Evolutionary conservation across 2,113 vertebrate genomes (phyloP).

Genomic region (Sialia sialis): DNA sequence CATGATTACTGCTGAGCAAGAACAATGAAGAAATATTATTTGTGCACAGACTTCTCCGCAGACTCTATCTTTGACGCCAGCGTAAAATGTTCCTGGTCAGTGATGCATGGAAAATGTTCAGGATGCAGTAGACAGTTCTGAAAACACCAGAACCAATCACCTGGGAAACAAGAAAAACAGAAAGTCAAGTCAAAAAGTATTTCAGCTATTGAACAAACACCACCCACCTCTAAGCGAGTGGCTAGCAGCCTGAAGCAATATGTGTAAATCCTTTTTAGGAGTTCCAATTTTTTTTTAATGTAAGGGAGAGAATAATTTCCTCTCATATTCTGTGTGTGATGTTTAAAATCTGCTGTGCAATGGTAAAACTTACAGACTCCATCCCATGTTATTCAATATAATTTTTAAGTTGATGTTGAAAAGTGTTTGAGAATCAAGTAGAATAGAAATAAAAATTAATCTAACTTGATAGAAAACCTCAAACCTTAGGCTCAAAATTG

Average conservation of each 20-base stretch:
- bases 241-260: constrained; percentile 52
- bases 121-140: constrained; percentile 56
- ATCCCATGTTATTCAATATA: neutral
- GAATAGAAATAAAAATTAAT: neutral
- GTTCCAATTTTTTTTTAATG: constrained; percentile 7
- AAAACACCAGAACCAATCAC: constrained; percentile 59
- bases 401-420: neutral
- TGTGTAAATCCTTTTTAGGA: constrained; percentile 48
- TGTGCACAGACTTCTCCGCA: constrained; percentile 30
- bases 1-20: neutral
- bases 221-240: constrained; percentile 24
- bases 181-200: constrained; percentile 49
- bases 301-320: neutral
- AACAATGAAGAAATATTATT: constrained; percentile 32
- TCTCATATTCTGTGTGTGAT: neutral
- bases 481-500: neutral
- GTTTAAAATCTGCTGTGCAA: neutral
- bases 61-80: constrained; percentile 51
- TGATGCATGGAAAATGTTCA: constrained; percentile 65
- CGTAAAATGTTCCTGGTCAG: constrained; percentile 54
- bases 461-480: neutral
- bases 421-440: neutral
- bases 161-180: constrained; percentile 67
- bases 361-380: neutral
- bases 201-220: constrained; percentile 46